phyloP scores from a whole-genome alignment of 2,888 invertebrate genomes.

The Rhagophthalmus giganteus region DNA sequence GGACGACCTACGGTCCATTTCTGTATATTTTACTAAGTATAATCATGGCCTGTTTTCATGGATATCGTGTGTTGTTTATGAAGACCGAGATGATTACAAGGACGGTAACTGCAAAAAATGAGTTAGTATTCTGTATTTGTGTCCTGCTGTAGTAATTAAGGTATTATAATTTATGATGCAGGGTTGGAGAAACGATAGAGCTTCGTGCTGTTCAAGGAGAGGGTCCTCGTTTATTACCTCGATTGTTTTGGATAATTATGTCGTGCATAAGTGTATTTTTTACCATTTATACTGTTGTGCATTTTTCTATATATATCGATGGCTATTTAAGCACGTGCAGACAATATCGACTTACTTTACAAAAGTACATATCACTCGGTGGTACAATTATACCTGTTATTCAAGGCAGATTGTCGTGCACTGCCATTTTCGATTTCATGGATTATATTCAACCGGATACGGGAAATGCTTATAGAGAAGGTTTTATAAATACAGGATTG shows the following conservation, averaged over 20 bases:
- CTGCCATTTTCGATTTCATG: conserved; percentile 80
- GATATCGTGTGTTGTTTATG: conserved; percentile 62
- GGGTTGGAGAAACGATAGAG: conserved; percentile 69
- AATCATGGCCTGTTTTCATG: conserved; percentile 69
- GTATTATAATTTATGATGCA: conserved; percentile 42
- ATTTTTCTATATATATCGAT: conserved; percentile 71
- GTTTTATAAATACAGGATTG: conserved; percentile 72
- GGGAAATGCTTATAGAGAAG: conserved; percentile 64
- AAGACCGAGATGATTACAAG: conserved; percentile 46
- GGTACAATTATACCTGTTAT: conserved; percentile 65
- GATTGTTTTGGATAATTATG: conserved; percentile 70
- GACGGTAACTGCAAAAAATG: conserved; percentile 49
- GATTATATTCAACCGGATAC: conserved; percentile 75
- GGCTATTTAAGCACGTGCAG: conserved; percentile 77
- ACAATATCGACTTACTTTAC: conserved; percentile 70
- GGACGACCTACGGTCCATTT: conserved; percentile 68
- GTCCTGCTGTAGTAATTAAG: neutral
- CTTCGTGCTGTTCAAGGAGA: conserved; percentile 65
- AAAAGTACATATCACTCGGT: conserved; percentile 60
- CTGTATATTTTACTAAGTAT: conserved; percentile 65
- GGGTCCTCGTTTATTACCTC: conserved; percentile 62
- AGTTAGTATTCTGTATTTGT: conserved; percentile 43
- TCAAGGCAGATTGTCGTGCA: conserved; percentile 70
- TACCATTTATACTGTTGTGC: conserved; percentile 67
- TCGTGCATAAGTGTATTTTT: conserved; percentile 66